Conservation (phyloP, 1,140 invertebrate species). For the Drosophila yakuba region DNA sequence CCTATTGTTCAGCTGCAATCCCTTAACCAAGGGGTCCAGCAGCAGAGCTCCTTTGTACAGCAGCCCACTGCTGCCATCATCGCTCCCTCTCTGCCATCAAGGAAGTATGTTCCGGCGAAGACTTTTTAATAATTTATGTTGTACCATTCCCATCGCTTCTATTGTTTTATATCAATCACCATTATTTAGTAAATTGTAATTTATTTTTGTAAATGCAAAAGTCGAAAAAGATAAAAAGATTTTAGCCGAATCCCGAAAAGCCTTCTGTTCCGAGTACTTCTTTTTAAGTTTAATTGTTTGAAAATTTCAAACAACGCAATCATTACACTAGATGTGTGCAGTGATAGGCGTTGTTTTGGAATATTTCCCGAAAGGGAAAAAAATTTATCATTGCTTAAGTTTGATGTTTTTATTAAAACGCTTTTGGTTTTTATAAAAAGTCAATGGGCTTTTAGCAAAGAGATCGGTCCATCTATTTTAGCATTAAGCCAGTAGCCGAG, state of each 20-base stretch:
- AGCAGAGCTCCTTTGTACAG: conserved; percentile 36
- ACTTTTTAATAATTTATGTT: conserved; percentile 47
- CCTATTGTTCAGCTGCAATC: conserved; percentile 18
- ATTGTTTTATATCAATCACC: conserved; percentile 30
- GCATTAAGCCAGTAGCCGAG: conserved; percentile 4
- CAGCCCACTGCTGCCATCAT: conserved; percentile 34
- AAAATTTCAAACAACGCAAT: not conserved
- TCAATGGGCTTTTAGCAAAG: not conserved
- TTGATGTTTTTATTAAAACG: too few relatives aligned
- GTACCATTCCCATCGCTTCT: conserved; percentile 6
- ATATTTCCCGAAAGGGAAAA: too few relatives aligned
- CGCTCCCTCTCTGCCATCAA: conserved; percentile 27
- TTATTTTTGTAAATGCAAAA: conserved; percentile 16
- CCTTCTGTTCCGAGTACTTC: not conserved
- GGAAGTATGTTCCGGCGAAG: conserved; percentile 69
- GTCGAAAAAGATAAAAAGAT: conserved; percentile 55
- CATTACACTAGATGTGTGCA: not conserved
- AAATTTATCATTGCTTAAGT: too few relatives aligned
- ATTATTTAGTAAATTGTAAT: conserved; percentile 29
- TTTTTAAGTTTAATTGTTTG: not conserved
- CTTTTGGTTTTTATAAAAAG: not conserved
- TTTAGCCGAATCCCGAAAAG: not conserved
- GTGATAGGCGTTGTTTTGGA: not conserved
- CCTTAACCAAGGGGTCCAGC: conserved; percentile 14
- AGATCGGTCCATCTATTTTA: not conserved